Evolutionary conservation across 1,140 invertebrate species (phyloP), one percentile per base, ranked within the genome.

Genomic region (Holcopasites calliopsidis): DNA sequence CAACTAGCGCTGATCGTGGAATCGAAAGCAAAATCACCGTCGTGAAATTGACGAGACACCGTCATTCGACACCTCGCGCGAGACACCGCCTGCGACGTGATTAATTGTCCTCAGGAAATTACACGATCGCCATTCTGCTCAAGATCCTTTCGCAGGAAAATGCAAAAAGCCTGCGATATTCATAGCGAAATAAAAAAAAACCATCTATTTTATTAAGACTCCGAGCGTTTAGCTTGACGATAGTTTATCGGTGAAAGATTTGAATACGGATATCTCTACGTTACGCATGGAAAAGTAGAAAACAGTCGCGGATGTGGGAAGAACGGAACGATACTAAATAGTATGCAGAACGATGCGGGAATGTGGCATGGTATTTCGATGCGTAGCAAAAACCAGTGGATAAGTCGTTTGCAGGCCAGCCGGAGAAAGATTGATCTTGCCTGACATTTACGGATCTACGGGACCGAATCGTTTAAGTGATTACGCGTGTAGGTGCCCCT

Each of bases 1-100:
- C 16, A 16, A 18, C 16, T 3, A 28, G n/a, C 21, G 26, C 52
- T 54, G 3, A 7, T 55, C 26, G 40, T 33, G 66, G 47, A 73
- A 68, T 65, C 47, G 76, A 78, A 80, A 80, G 78, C 76, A 80
- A 80, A 80, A 80, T 78, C 28, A 55, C 52, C 2, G 26, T 55
- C 52, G 26, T 1, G 52, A 55, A 55, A 55, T 31, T 31, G 26
- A 28, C 7, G 52, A 31, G 52, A n/a, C n/a, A 55, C 7, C n/a
- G 52, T 13, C 2, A 18, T 31, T 55, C 52, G 52, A 55, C 26
- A n/a, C 52, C 7, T 55, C n/a, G 16, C 11, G 26, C 16, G 13
- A 16, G 50, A 52, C 11, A 23, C 26, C 28, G 26, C 52, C 26
- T 55, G 52, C 26, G n/a, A 55, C 26, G 26, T 55, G 26, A 55